Conservation (phyloP, 2,888 invertebrate genomes). For the Amphipyra tragopoginis region DNA sequence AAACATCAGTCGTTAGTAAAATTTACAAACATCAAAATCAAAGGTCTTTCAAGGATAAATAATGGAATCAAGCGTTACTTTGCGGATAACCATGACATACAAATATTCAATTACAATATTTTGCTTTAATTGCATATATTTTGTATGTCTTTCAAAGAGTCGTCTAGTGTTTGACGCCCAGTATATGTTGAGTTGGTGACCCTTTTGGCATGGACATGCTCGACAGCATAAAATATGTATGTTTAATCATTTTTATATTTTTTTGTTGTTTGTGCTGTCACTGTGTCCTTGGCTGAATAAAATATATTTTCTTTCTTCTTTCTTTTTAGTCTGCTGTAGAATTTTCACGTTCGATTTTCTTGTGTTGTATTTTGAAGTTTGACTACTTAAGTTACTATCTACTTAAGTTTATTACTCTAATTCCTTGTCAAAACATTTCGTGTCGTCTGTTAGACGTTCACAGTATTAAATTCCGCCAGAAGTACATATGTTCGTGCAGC, state of each 20-base stretch:
- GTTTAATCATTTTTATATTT: no score
- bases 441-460: slow-evolving; percentile 4
- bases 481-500: slow-evolving; percentile 23
- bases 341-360: slow-evolving; percentile 11
- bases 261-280: no score
- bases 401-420: neutral
- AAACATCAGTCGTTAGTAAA: slow-evolving; percentile 16
- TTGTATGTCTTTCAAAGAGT: slow-evolving; percentile 20
- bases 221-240: no score
- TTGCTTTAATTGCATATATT: no score
- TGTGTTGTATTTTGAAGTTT: slow-evolving; percentile 4
- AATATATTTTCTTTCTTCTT: no score
- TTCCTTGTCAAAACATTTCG: neutral
- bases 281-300: no score
- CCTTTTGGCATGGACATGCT: no score
- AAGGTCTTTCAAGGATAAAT: slow-evolving; percentile 28
- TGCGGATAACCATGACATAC: no score
- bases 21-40: slow-evolving; percentile 33
- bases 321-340: neutral
- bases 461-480: slow-evolving; percentile 25
- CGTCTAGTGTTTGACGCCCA: neutral
- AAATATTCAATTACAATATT: no score
- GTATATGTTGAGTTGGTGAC: no score
- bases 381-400: neutral
- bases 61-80: no score